Percentiles rank a stretch among this genome's conserved stretches.
Evolutionary conservation across 2,888 invertebrate species (phyloP).

Genomic region (Gryllus longicercus): DNA sequence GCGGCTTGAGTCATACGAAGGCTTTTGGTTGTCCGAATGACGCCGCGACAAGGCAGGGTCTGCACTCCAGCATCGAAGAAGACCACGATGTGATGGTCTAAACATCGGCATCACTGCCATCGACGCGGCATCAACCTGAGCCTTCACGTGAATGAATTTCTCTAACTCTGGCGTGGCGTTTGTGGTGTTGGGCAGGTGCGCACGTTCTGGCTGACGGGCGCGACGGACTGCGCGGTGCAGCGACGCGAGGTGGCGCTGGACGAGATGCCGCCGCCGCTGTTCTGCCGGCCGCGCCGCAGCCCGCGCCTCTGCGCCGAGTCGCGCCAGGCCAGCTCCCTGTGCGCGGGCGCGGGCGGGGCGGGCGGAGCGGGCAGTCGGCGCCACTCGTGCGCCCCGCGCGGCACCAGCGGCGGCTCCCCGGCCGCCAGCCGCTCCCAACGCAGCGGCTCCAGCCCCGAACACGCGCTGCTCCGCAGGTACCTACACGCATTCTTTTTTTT

Average conservation of each 20-base stretch:
- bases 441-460: constrained; percentile 51
- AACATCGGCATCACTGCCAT: too few relatives aligned
- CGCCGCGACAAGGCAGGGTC: too few relatives aligned
- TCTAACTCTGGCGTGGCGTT: too few relatives aligned
- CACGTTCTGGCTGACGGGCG: constrained; percentile 75
- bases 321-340: constrained; percentile 66
- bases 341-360: constrained; percentile 55
- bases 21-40: too few relatives aligned
- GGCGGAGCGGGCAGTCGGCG: constrained; percentile 57
- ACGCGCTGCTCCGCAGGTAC: constrained; percentile 34
- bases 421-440: constrained; percentile 23
- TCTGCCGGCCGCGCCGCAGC: constrained; percentile 76
- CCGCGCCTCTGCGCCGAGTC: constrained; percentile 75
- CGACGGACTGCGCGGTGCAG: constrained; percentile 78
- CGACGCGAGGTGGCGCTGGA: constrained; percentile 60
- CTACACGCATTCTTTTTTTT: too few relatives aligned
- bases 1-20: too few relatives aligned
- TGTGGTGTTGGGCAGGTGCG: constrained; percentile 40
- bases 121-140: too few relatives aligned
- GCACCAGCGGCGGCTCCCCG: constrained; percentile 46
- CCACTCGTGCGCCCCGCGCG: constrained; percentile 63
- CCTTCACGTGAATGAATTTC: too few relatives aligned
- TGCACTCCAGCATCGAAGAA: too few relatives aligned
- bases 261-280: constrained; percentile 74
- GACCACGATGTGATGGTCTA: too few relatives aligned